These are phyloP conservation scores for Macropis europaea DNA, from an alignment of 2,888 invertebrate genomes.

Conservation along the genomic window DNA sequence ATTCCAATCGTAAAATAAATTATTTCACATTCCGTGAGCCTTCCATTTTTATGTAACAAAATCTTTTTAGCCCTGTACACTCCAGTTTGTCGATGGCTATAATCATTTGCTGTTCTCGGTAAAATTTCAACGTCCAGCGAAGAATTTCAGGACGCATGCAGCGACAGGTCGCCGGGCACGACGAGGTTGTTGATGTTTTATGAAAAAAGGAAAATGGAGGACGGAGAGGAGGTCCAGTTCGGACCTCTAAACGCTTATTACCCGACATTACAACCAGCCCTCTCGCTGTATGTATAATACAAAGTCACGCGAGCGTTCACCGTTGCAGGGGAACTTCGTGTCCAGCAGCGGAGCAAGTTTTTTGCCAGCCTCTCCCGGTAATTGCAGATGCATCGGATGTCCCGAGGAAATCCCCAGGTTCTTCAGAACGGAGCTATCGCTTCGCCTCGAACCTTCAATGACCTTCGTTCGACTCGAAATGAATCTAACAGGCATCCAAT, in stretches of 20 bases:
- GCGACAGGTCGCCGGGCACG: not conserved
- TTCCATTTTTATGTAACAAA: too few species aligned
- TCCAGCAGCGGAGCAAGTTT: constrained; percentile 64
- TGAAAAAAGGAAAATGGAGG: constrained; percentile 3
- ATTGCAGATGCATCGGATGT: constrained; percentile 47
- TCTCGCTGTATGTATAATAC: constrained; percentile 64
- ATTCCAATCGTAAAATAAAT: too few species aligned
- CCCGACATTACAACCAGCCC: constrained; percentile 67
- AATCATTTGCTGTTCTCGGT: too few species aligned
- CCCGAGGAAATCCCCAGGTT: not conserved
- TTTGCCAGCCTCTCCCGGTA: constrained; percentile 58
- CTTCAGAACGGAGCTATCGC: too few species aligned
- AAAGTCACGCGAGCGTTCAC: constrained; percentile 73
- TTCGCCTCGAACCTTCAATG: too few species aligned
- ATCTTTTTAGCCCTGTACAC: too few species aligned
- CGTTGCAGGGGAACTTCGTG: constrained; percentile 62
- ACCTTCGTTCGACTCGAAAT: too few species aligned
- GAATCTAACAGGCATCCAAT: too few species aligned
- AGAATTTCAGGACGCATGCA: too few species aligned
- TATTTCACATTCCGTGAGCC: too few species aligned
- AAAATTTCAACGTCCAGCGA: too few species aligned
- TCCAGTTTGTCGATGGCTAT: too few species aligned
- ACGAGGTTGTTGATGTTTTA: not conserved
- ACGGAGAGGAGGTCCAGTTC: constrained; percentile 14
- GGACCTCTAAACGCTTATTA: constrained; percentile 75